These are phyloP conservation scores for Mobula birostris DNA, from an alignment of 2,113 vertebrate species.

Conservation along the genomic window DNA sequence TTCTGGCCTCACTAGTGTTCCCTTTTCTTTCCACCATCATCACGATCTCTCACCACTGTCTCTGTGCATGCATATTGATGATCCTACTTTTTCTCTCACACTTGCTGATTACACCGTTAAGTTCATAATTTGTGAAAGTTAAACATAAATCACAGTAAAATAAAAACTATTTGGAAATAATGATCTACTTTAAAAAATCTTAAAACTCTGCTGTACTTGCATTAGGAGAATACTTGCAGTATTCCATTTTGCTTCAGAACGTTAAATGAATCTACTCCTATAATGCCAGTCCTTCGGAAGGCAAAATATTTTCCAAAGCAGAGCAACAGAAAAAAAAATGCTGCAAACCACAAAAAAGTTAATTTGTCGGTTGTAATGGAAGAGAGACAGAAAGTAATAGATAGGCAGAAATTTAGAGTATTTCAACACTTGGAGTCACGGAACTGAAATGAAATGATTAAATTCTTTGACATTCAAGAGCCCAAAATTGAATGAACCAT, in stretches of 20 bases:
- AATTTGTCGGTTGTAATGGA: too few species aligned
- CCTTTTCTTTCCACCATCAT: neutral
- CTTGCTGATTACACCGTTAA: neutral
- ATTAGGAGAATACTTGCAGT: neutral
- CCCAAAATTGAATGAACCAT: too few species aligned
- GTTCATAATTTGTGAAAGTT: neutral
- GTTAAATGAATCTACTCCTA: neutral
- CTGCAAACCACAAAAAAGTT: neutral
- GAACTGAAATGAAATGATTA: too few species aligned
- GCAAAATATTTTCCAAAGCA: neutral
- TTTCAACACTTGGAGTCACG: too few species aligned
- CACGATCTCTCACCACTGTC: neutral
- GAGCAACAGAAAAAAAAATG: neutral
- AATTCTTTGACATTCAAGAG: too few species aligned
- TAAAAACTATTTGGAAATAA: neutral
- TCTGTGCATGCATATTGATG: neutral
- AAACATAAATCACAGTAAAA: neutral
- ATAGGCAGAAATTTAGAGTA: too few species aligned
- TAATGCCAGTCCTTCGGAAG: neutral
- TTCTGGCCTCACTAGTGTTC: too few species aligned
- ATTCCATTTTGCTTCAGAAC: constrained; percentile 5
- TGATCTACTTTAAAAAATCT: neutral
- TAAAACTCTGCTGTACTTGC: neutral
- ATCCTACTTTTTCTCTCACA: neutral
- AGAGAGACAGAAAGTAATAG: too few species aligned